Base-by-base conservation (phyloP, 30 jellyfish, hydroid and myxozoan species). In the Pseudorhiza aurosa region DNA sequence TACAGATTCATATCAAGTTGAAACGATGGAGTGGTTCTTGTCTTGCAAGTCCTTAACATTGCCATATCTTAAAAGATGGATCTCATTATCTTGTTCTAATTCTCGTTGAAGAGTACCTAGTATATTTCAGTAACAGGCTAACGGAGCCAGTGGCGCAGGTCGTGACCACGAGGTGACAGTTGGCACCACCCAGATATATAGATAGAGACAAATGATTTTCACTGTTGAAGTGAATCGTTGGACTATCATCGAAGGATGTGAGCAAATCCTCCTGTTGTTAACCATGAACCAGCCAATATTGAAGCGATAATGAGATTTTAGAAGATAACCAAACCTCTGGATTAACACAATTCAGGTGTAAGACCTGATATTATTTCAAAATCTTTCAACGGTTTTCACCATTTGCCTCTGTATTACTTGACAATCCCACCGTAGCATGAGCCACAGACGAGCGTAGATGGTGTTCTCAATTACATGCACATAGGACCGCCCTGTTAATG, bases 311-410 rank as follows among this genome's bases (percentile, higher is more conserved):
- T 80, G 91, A 65, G 91, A 80, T 80, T 80, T 33, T 44, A 80
- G 63, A 56, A 80, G 80, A 80, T 80, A 80, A 67, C 84, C 91
- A 80, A 80, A 50, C 91, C 91, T 62, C 31, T 15, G 51, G 90
- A 80, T 80, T 80, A 80, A 44, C 91, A 80, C 91, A 21, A 49
- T 50, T 11, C 7, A 80, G 91, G 91, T 80, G 91, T 72, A 68
- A 80, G 91, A 64, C 91, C 83, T 49, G 84, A 80, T 80, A 64
- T 65, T 42, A 53, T 80, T 80, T 80, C 85, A 80, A 80, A 80
- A 80, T 80, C 91, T 56, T 40, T 80, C 91, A 65, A 80, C 91
- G 68, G 91, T 70, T 65, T 80, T 64, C 40, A 17, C 77, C 68
- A 51, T 19, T n/a, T 36, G 24, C 22, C 24, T 53, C 24, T 53